phyloP scores from a whole-genome alignment of 53 echinoderm and acorn worm species.

The Actinopyga echinites region DNA sequence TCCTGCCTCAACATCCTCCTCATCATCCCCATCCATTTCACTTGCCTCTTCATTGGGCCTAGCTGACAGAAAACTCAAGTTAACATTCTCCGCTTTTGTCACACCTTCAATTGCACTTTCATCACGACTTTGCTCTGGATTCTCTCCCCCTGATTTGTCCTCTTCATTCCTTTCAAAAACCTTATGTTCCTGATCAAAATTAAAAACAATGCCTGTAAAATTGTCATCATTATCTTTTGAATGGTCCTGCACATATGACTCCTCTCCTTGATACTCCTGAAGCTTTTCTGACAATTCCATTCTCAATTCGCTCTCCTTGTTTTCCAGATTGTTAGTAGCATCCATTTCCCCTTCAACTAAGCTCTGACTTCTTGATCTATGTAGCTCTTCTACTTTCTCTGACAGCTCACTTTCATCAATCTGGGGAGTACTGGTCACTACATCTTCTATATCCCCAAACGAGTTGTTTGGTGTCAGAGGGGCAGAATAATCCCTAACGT shows the following conservation, averaged over 20 bases:
- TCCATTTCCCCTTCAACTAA: background rate
- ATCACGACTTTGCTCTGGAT: background rate
- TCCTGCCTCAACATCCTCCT: too few species aligned
- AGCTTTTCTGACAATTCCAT: background rate
- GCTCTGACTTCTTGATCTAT: slow-evolving; percentile 34
- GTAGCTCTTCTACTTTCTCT: slow-evolving; percentile 55
- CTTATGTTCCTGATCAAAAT: background rate
- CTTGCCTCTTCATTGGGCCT: too few species aligned
- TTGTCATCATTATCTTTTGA: background rate
- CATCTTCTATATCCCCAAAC: slow-evolving; percentile 11
- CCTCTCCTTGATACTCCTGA: background rate
- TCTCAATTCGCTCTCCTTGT: background rate
- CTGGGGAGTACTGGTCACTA: slow-evolving; percentile 3
- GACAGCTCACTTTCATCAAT: slow-evolving; percentile 40
- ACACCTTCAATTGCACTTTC: slow-evolving; percentile 4
- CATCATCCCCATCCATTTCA: too few species aligned
- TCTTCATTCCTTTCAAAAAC: slow-evolving; percentile 9
- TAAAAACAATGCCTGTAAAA: background rate
- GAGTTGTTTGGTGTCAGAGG: slow-evolving; percentile 34
- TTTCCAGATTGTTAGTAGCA: background rate
- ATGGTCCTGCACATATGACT: too few species aligned
- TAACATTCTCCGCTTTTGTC: too few species aligned
- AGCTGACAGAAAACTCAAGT: too few species aligned
- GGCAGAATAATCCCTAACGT: background rate
- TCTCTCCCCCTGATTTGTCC: background rate